These are phyloP conservation scores for Serilophus lunatus DNA, from an alignment of 2,113 vertebrate species.

Conservation along the genomic window DNA sequence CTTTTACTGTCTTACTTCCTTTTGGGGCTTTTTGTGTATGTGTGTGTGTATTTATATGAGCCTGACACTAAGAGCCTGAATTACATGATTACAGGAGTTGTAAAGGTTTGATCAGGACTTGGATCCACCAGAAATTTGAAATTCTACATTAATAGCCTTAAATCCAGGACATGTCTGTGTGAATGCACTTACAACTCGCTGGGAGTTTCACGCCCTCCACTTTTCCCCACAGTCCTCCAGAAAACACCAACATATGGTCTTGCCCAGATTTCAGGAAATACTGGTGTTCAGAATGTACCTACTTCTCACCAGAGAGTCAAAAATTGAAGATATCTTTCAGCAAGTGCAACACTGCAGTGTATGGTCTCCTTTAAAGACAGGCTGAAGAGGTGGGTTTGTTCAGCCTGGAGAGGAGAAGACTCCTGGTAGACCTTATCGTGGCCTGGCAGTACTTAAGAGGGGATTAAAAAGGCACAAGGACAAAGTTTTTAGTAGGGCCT, in stretches of 20 bases:
- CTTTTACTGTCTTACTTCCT: background rate
- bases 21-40: background rate
- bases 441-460: background rate
- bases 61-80: background rate
- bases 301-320: background rate
- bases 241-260: background rate
- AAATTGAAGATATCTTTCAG: background rate
- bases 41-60: background rate
- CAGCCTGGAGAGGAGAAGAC: background rate
- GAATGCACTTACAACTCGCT: background rate
- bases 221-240: background rate
- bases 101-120: background rate
- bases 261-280: background rate
- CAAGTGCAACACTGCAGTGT: background rate
- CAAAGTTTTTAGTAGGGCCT: background rate
- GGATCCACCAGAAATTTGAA: background rate
- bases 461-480: background rate
- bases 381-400: background rate
- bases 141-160: background rate
- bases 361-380: background rate
- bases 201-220: background rate
- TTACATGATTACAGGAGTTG: background rate
- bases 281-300: background rate
- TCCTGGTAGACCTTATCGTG: background rate
- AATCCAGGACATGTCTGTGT: background rate